Percentiles rank a stretch among this genome's conserved stretches.
These are phyloP conservation scores for Escarpia spicata DNA, from an alignment of 2,888 invertebrate genomes.

Conservation along the genomic window DNA sequence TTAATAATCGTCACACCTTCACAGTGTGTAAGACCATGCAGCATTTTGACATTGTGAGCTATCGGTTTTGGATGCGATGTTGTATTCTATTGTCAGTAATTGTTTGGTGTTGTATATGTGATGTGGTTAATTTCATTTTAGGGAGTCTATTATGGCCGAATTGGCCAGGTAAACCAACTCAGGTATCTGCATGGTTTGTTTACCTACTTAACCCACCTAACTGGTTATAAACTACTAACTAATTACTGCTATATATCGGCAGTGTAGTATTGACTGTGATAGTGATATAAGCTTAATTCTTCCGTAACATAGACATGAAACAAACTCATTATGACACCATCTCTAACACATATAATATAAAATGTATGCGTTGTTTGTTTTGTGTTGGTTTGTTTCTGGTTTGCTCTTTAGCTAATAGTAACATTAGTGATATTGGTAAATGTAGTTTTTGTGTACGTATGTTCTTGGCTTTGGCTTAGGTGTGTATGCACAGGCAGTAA, in stretches of 20 bases:
- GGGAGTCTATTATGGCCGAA: conserved; percentile 94
- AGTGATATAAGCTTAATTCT: neutral
- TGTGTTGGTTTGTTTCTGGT: neutral
- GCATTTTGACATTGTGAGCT: neutral
- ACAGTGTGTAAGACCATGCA: neutral
- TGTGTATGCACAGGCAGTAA: too few relatives aligned
- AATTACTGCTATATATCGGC: neutral
- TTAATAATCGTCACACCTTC: neutral
- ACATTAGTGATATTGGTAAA: neutral
- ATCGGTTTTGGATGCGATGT: neutral
- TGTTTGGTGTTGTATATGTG: neutral
- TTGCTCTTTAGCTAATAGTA: neutral
- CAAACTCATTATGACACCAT: neutral
- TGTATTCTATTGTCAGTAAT: neutral
- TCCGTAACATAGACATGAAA: neutral
- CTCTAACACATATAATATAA: neutral
- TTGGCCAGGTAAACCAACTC: conserved; percentile 77
- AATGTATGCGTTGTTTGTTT: neutral
- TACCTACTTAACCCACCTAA: neutral
- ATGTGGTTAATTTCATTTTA: conserved; percentile 39
- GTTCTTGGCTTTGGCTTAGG: too few relatives aligned
- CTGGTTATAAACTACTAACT: neutral
- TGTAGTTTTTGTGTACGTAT: neutral
- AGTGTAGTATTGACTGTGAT: neutral
- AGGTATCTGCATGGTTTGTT: conserved; percentile 13